phyloP scores from a whole-genome alignment of 2,888 invertebrate genomes.

The Panorpa germanica region DNA sequence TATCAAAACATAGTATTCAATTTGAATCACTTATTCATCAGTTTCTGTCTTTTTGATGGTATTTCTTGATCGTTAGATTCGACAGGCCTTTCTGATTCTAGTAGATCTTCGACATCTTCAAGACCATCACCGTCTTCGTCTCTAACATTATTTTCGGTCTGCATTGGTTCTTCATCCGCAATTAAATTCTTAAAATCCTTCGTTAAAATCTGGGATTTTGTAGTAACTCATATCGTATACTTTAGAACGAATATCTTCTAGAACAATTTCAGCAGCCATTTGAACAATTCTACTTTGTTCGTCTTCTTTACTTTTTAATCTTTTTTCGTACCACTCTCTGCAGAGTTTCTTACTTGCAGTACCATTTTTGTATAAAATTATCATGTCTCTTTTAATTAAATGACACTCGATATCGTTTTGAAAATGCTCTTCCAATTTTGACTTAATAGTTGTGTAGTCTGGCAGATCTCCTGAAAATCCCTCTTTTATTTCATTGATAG shows the following conservation, averaged over 20 bases:
- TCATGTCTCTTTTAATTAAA: constrained; percentile 11
- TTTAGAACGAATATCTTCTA: constrained; percentile 14
- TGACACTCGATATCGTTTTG: constrained; percentile 12
- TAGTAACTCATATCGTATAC: constrained; percentile 13
- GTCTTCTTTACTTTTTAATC: constrained; percentile 13
- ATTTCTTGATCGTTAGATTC: too few species aligned
- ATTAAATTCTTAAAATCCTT: too few species aligned
- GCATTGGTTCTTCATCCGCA: too few species aligned
- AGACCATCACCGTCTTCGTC: too few species aligned
- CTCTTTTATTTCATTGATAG: constrained; percentile 11
- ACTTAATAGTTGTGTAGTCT: constrained; percentile 10
- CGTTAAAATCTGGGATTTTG: constrained; percentile 12
- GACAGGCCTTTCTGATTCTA: too few species aligned
- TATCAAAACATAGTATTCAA: too few species aligned
- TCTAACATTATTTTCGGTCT: too few species aligned
- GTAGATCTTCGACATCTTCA: too few species aligned
- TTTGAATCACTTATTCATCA: too few species aligned
- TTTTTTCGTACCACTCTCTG: constrained; percentile 14
- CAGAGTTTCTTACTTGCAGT: constrained; percentile 12
- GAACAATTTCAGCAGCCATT: constrained; percentile 15
- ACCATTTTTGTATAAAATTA: constrained; percentile 13
- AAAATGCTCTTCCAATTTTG: constrained; percentile 12
- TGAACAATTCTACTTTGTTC: constrained; percentile 15
- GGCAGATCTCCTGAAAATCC: constrained; percentile 11
- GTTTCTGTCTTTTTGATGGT: too few species aligned